Evolutionary conservation across 2,888 invertebrate species (phyloP).

Genomic region (Agonopterix heracliana): DNA sequence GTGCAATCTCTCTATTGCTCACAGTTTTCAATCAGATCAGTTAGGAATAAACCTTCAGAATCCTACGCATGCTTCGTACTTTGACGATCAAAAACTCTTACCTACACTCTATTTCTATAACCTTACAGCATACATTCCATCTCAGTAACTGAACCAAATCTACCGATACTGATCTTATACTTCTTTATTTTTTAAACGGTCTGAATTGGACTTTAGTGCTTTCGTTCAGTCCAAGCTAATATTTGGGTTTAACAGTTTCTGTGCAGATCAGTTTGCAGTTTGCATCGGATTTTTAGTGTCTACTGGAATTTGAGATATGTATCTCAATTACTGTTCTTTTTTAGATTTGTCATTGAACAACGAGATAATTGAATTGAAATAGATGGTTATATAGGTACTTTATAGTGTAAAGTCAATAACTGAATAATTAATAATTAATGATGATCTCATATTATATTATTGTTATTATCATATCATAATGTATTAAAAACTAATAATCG

Average conservation of each 20-base stretch:
- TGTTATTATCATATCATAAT: too few relatives aligned
- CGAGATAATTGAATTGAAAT: too few relatives aligned
- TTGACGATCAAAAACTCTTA: slow-evolving; percentile 6
- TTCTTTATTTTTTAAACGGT: slow-evolving; percentile 24
- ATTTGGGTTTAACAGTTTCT: slow-evolving; percentile 25
- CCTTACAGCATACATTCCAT: slow-evolving; percentile 19
- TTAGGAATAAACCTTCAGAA: slow-evolving; percentile 11
- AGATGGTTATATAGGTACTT: too few relatives aligned
- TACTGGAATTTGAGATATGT: too few relatives aligned
- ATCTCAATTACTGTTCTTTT: too few relatives aligned
- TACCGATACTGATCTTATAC: slow-evolving; percentile 21
- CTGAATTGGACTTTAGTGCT: slow-evolving; percentile 29
- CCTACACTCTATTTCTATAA: slow-evolving; percentile 5
- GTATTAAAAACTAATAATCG: too few relatives aligned
- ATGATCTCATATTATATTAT: too few relatives aligned
- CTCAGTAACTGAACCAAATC: slow-evolving; percentile 5
- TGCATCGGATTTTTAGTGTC: neutral
- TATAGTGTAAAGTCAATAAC: too few relatives aligned
- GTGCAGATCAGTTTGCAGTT: neutral
- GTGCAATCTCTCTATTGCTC: too few relatives aligned
- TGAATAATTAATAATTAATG: too few relatives aligned
- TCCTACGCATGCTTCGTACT: neutral
- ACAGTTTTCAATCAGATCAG: neutral
- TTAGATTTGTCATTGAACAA: too few relatives aligned
- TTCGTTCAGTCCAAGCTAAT: slow-evolving; percentile 30